Evolutionary conservation across 2,113 vertebrate species (phyloP), one percentile per base, ranked within the genome.

Genomic region (Tretioscincus oriximinensis): DNA sequence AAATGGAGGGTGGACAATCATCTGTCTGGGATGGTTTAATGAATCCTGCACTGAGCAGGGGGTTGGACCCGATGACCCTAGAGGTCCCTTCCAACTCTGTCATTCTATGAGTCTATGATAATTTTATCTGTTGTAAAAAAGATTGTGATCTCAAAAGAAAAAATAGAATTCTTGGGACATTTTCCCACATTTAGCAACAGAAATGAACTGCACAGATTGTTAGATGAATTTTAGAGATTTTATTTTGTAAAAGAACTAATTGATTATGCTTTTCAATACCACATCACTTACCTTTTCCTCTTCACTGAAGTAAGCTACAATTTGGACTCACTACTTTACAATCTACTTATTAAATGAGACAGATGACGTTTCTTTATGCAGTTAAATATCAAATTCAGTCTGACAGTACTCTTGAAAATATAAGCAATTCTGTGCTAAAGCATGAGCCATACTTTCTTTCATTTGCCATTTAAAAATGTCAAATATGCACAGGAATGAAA

Each of bases 381-480:
- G 90, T 88, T 94, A 87, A 91, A 80, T 90, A 90, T 89, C 90
- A 92, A 95, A 95, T 95, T 92, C 90, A 92, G 94, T 76, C 91
- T 95, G 95, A 96, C 93, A 96, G 95, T 86, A 93, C 95, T 94
- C 95, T 95, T 95, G 94, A 89, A 94, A 95, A 94, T 94, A 92
- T 93, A 93, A 95, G 90, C 92, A 86, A 94, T 92, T 94, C 94
- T 84, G 89, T 92, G 92, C 92, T 93, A 89, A 94, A 92, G 94
- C 93, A 90, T 78, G 94, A 96, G 91, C 86, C 80, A n/a, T n/a
- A n/a, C n/a, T 63, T 86, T 74, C 95, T 96, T 97, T 96, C 90
- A 96, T 94, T 94, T 96, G 92, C 84, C 86, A 85, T 88, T 92
- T 92, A 90, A 72, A 87, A 82, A 87, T 49, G 80, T 91, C 90